Base-by-base conservation (phyloP, 2,113 vertebrate species). In the Dicaeum eximium region DNA sequence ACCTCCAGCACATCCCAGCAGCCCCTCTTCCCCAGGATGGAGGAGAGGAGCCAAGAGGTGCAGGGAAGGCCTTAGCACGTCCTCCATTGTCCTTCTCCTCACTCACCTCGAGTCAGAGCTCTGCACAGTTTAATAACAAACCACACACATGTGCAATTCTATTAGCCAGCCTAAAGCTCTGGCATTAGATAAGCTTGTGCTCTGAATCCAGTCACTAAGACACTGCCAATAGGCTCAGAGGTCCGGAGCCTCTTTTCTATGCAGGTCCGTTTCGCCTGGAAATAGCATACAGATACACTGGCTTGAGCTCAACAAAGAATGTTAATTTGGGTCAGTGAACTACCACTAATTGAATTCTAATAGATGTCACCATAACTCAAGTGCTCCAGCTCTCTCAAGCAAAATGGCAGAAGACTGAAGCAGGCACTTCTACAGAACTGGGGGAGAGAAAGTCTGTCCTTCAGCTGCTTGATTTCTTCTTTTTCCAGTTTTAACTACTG, bases 261-360 rank as follows among this genome's bases (percentile, higher is more conserved):
- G 90, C 88, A 83, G 89, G 96, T 95, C 93, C 64, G 0, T 92
- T 94, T 97, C 96, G 95, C 92, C 91, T 95, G 92, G 94, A 96
- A 97, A 96, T 88, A 89, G 77, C 88, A 80, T 86, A 95, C 80
- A 75, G 56, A 95, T 91, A 96, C 86, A 87, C 80, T 92, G 96
- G 69, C 86, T 97, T 93, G 77, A 93, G 77, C 92, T 93, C 93
- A 94, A 93, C 96, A 97, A 97, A 96, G 87, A 95, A 79, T 84
- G 72, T 93, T 96, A 93, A 97, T 97, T 88, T 97, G 89, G 93
- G 95, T 97, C 95, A 96, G 84, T 86, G 95, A 93, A 93, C 93
- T 93, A 93, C 92, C 86, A 91, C 92, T 97, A 96, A 97, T 71
- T 94, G 90, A 96, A 96, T 97, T 97, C 93, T 97, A 96, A 97